These are phyloP conservation scores for Tribolium madens DNA, from an alignment of 1,140 invertebrate genomes.

Conservation along the genomic window DNA sequence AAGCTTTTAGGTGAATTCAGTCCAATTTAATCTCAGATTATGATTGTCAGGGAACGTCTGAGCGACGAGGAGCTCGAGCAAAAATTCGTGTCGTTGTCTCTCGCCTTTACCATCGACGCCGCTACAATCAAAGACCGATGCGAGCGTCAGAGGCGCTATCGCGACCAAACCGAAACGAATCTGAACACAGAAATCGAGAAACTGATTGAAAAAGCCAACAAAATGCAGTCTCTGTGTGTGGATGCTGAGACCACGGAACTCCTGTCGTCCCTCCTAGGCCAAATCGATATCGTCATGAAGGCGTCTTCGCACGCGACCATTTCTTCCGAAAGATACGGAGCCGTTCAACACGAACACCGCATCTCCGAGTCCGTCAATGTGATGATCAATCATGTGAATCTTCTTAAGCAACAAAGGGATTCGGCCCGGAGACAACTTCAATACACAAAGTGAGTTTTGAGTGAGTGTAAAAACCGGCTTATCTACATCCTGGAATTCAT, in stretches of 20 bases:
- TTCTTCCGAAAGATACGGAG: slow-evolving; percentile 62
- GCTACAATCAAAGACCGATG: slow-evolving; percentile 61
- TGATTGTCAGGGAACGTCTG: slow-evolving; percentile 55
- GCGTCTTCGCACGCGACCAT: slow-evolving; percentile 58
- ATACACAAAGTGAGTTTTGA: slow-evolving; percentile 62
- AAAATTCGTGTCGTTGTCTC: slow-evolving; percentile 61
- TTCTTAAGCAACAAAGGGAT: slow-evolving; percentile 64
- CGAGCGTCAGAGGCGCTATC: slow-evolving; percentile 59
- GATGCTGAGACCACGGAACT: slow-evolving; percentile 63
- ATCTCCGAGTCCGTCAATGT: slow-evolving; percentile 60
- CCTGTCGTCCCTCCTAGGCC: slow-evolving; percentile 55
- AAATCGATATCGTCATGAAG: slow-evolving; percentile 60
- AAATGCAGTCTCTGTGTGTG: slow-evolving; percentile 60
- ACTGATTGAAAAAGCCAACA: slow-evolving; percentile 57
- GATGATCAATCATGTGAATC: slow-evolving; percentile 63
- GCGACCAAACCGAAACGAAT: slow-evolving; percentile 64
- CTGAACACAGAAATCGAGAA: slow-evolving; percentile 60
- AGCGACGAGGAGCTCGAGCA: slow-evolving; percentile 63
- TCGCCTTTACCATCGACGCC: slow-evolving; percentile 63
- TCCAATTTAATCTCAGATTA: not conserved
- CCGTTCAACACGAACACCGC: slow-evolving; percentile 64
- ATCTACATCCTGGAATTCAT: slow-evolving; percentile 24
- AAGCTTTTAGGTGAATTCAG: too few species aligned
- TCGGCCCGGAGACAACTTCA: slow-evolving; percentile 61
- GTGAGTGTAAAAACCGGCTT: not conserved